phyloP scores from a whole-genome alignment of 2,888 invertebrate genomes.

The Clusia tigrina region DNA sequence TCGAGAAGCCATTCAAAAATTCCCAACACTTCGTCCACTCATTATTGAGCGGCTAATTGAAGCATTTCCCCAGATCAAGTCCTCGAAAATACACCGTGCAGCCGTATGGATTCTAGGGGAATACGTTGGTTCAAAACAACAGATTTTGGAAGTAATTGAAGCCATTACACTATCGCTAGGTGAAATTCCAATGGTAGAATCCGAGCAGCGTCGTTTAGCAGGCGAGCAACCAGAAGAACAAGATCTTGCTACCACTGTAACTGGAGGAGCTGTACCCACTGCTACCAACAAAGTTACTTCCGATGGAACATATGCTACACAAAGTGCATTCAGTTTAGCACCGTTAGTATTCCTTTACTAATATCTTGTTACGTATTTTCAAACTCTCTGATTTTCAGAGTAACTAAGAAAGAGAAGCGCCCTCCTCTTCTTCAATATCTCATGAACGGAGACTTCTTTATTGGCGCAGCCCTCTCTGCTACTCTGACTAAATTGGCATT shows the following conservation, averaged over 20 bases:
- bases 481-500: conserved; percentile 91
- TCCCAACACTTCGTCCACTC: conserved; percentile 79
- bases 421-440: conserved; percentile 87
- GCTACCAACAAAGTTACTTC: conserved; percentile 79
- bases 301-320: conserved; percentile 98
- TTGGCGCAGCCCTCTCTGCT: conserved; percentile 90
- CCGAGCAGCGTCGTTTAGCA: conserved; percentile 75
- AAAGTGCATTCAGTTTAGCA: conserved; percentile 92
- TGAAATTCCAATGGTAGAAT: conserved; percentile 71
- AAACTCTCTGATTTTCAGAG: conserved; percentile 52
- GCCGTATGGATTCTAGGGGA: conserved; percentile 98
- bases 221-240: conserved; percentile 72
- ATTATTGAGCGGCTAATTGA: conserved; percentile 82
- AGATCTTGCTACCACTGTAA: conserved; percentile 60
- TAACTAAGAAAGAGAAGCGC: conserved; percentile 73
- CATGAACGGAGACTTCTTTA: conserved; percentile 94
- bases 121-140: conserved; percentile 81
- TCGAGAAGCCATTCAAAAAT: conserved; percentile 94
- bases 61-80: conserved; percentile 84
- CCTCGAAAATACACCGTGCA: conserved; percentile 90
- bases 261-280: conserved; percentile 37
- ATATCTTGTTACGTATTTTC: neutral
- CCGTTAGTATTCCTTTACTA: conserved; percentile 67
- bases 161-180: conserved; percentile 79
- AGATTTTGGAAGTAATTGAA: conserved; percentile 82